phyloP scores from a whole-genome alignment of 2,888 invertebrate genomes.

The Parascotia fuliginaria region DNA sequence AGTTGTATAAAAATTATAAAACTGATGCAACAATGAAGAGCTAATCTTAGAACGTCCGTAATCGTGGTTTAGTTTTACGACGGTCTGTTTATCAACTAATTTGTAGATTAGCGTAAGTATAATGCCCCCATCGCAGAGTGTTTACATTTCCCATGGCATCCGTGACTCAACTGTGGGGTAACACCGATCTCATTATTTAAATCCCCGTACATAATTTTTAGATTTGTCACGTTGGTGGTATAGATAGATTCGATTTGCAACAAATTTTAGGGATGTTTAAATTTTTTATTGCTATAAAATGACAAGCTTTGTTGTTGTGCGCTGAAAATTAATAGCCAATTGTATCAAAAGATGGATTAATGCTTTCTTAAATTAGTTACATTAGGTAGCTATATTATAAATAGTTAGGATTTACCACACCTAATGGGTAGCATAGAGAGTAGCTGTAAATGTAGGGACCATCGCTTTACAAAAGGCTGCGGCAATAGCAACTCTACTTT shows the following conservation, averaged over 20 bases:
- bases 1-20: too few species aligned
- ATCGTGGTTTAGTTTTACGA: slow-evolving; percentile 34
- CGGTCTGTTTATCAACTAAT: slow-evolving; percentile 70
- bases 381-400: too few species aligned
- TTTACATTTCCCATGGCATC: slow-evolving; percentile 81
- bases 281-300: slow-evolving; percentile 21
- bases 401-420: too few species aligned
- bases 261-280: slow-evolving; percentile 42
- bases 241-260: slow-evolving; percentile 65
- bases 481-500: too few species aligned
- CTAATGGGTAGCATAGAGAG: too few species aligned
- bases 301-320: neutral
- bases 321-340: too few species aligned
- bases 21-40: slow-evolving; percentile 7
- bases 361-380: too few species aligned
- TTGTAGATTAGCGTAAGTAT: slow-evolving; percentile 69
- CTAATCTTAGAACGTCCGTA: slow-evolving; percentile 23
- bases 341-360: too few species aligned
- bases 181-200: slow-evolving; percentile 74
- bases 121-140: slow-evolving; percentile 62
- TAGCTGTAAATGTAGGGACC: too few species aligned
- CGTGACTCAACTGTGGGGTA: slow-evolving; percentile 57
- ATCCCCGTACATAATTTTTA: slow-evolving; percentile 74
- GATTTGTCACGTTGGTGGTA: slow-evolving; percentile 68
- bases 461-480: too few species aligned